Percentiles rank a stretch among this genome's conserved stretches.
phyloP scores from a whole-genome alignment of 2,888 invertebrate genomes.

The Zaprionus lineosus region DNA sequence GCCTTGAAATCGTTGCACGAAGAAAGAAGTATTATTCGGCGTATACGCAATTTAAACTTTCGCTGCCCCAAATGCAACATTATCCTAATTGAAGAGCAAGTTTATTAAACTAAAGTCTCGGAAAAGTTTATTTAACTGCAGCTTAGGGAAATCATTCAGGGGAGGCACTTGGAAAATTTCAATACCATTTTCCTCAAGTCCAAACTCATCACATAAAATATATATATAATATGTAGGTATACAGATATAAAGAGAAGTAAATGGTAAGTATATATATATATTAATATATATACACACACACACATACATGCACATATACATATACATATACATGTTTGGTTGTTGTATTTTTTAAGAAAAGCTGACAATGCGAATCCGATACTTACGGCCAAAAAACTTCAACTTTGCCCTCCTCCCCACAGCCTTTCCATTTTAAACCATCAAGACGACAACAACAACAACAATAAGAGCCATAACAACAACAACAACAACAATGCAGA shows the following conservation, averaged over 20 bases:
- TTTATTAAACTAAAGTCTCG: slow-evolving; percentile 13
- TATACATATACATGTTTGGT: slow-evolving; percentile 19
- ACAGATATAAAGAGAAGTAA: too few relatives aligned
- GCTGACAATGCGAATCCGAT: slow-evolving; percentile 78
- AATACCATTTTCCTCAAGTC: slow-evolving; percentile 24
- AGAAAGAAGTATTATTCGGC: too few relatives aligned
- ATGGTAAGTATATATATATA: too few relatives aligned
- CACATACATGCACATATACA: slow-evolving; percentile 1
- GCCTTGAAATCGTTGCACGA: too few relatives aligned
- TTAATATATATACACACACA: slow-evolving; percentile 4
- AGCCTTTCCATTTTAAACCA: slow-evolving; percentile 36
- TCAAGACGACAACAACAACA: slow-evolving; percentile 53
- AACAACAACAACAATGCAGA: slow-evolving; percentile 40
- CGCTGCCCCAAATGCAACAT: too few relatives aligned
- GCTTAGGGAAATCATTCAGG: slow-evolving; percentile 29
- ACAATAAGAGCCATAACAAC: neutral
- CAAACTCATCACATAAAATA: too few relatives aligned
- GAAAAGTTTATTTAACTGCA: slow-evolving; percentile 6
- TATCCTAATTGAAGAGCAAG: too few relatives aligned
- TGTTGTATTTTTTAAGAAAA: too few relatives aligned
- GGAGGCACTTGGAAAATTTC: slow-evolving; percentile 14
- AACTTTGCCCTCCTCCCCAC: slow-evolving; percentile 12
- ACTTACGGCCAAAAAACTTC: slow-evolving; percentile 53
- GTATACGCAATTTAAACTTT: slow-evolving; percentile 29
- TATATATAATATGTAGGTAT: too few relatives aligned